phyloP scores from a whole-genome alignment of 2,113 vertebrate genomes.

The Carlito syrichta region DNA sequence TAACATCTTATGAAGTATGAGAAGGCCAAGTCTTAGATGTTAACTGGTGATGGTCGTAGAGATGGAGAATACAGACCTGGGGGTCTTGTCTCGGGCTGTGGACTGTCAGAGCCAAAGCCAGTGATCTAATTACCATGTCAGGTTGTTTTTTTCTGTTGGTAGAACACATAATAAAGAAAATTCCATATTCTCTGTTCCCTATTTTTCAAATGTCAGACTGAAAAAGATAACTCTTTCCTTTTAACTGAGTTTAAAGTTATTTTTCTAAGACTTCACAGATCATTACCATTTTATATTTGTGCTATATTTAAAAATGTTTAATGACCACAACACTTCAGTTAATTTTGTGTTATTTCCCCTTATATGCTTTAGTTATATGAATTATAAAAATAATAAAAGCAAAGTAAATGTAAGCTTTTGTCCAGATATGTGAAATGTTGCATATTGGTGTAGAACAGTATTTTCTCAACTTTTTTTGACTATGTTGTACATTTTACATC shows the following conservation, averaged over 20 bases:
- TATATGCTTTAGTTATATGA: not conserved
- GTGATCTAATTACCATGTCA: not conserved
- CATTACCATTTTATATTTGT: slow-evolving; percentile 4
- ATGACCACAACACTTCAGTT: not conserved
- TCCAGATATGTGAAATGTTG: not conserved
- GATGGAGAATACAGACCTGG: not conserved
- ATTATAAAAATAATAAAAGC: not conserved
- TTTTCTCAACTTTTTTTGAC: not conserved
- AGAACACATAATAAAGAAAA: not conserved
- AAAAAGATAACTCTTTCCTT: not conserved
- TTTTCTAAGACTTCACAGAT: not conserved
- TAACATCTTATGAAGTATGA: not conserved
- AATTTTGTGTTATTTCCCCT: not conserved
- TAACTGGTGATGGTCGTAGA: not conserved
- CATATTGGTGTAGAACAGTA: not conserved
- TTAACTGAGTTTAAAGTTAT: not conserved
- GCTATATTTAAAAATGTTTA: not conserved
- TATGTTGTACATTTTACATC: not conserved
- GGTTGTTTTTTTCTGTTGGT: not conserved
- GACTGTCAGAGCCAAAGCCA: not conserved
- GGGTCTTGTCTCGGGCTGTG: not conserved
- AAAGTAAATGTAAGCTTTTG: not conserved
- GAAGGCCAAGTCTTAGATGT: not conserved
- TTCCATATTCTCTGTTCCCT: not conserved
- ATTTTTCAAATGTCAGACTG: not conserved